phyloP scores from a whole-genome alignment of 1,140 invertebrate genomes.

The Drosophila prosaltans region DNA sequence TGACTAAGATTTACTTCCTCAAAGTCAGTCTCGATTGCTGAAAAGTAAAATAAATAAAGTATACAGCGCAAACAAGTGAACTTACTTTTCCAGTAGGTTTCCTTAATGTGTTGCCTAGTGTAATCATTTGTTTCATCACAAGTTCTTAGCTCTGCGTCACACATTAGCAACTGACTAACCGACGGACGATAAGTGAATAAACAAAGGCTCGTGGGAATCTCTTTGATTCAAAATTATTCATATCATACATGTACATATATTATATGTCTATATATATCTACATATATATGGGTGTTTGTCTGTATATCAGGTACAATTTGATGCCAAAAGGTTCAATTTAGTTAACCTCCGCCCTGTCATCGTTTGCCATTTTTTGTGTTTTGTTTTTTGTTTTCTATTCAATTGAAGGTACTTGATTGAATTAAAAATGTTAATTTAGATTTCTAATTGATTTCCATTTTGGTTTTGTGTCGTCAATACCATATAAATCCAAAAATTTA shows the following conservation, averaged over 20 bases:
- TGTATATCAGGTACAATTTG: background rate
- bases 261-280: background rate
- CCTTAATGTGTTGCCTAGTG: background rate
- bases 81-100: no score
- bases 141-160: constrained; percentile 25
- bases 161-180: background rate
- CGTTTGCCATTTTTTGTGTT: constrained; percentile 40
- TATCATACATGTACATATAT: background rate
- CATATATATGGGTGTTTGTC: background rate
- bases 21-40: no score
- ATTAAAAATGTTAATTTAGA: constrained; percentile 67
- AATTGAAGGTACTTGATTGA: constrained; percentile 63
- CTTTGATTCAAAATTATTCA: constrained; percentile 5
- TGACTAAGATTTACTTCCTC: no score
- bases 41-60: no score
- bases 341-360: constrained; percentile 62
- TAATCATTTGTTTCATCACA: background rate
- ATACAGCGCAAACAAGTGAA: no score
- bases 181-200: constrained; percentile 49
- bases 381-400: constrained; percentile 19
- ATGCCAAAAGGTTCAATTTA: constrained; percentile 45
- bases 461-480: background rate
- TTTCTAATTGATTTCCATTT: constrained; percentile 47
- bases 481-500: background rate
- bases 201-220: constrained; percentile 38